Evolutionary conservation across 37 sponge, comb jelly and placozoan species (phyloP).

Genomic region (Spongilla lacustris): DNA sequence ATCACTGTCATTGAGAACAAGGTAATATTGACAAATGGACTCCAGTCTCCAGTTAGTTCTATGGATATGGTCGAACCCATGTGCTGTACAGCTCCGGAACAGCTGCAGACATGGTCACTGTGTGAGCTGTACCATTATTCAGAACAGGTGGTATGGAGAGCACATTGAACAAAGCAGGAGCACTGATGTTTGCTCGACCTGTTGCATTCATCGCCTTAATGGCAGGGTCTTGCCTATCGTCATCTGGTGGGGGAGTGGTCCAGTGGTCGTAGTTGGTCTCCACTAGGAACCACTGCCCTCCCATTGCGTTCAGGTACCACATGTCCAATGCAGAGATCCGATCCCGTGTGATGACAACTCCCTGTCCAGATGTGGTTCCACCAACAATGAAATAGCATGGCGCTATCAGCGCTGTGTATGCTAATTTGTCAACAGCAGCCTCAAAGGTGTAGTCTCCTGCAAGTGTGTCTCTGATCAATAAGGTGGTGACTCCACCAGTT

Average conservation of each 20-base stretch:
- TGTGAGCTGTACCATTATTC: conserved; percentile 79
- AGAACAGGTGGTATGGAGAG: conserved; percentile 82
- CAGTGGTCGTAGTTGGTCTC: conserved; percentile 97
- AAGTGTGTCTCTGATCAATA: conserved; percentile 63
- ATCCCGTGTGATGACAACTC: conserved; percentile 87
- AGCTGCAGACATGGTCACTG: conserved; percentile 80
- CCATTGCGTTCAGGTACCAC: conserved; percentile 54
- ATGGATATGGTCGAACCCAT: conserved; percentile 36
- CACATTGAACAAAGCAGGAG: conserved; percentile 57
- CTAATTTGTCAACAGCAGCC: conserved; percentile 53
- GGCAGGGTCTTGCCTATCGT: conserved; percentile 89
- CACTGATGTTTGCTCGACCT: conserved; percentile 41
- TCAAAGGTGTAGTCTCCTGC: conserved; percentile 35
- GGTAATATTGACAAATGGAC: no score
- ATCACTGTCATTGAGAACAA: no score
- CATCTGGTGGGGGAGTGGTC: conserved; percentile 75
- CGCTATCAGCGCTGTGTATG: conserved; percentile 76
- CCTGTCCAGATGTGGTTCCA: conserved; percentile 76
- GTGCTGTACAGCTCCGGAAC: conserved; percentile 54
- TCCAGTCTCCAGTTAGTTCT: no score
- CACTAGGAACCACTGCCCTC: conserved; percentile 82
- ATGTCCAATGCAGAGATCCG: conserved; percentile 55
- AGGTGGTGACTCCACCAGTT: conserved; percentile 27
- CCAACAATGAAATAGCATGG: conserved; percentile 87
- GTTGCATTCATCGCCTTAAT: conserved; percentile 71